Evolutionary conservation across 2,113 vertebrate genomes (phyloP), one percentile per base, ranked within the genome.

Genomic region (Athene noctua): DNA sequence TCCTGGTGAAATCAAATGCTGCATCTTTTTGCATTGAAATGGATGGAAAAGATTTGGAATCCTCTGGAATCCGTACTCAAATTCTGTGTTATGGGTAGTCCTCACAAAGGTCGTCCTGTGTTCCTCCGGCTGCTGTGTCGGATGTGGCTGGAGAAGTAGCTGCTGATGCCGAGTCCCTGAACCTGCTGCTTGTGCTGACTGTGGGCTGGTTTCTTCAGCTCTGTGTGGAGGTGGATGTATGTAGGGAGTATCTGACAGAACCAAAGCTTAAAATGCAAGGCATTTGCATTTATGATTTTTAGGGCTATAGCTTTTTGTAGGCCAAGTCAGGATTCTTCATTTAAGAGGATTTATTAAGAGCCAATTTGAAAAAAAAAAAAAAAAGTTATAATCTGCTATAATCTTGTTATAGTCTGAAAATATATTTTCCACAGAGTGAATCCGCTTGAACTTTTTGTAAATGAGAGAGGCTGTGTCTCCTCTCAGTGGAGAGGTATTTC

Each of bases 291-390:
- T 55, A 46, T 74, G 54, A 55, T 71, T 85, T 85, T 90, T 68
- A 70, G 54, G 85, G 26, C 34, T 90, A 1, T 23, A 65, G 58
- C 46, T 92, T 83, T 85, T 93, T 77, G 30, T 81, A 77, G 81
- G 63, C 78, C 80, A 87, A 83, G 86, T 26, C 36, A 89, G 66
- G 63, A 86, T 83, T 94, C 80, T 80, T 80, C 27, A 0, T 68
- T 92, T 93, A 96, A 96, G 82, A 96, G 75, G 88, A 92, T 90
- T 95, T 93, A 86, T 73, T 92, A 58, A 73, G 46, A 95, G 19
- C 59, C 46, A 83, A 70, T 92, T 54, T 75, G 26, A 47, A 47
- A 47, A 19, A 30, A 22, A 30, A 22, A 22, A 3, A 58, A 54
- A 44, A 86, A 80, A n/a, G 30, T 86, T 91, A 46, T 54, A 89